Evolutionary conservation across 1,140 invertebrate species (phyloP), one percentile per base, ranked within the genome.

Genomic region (Drosophila ohnishii): DNA sequence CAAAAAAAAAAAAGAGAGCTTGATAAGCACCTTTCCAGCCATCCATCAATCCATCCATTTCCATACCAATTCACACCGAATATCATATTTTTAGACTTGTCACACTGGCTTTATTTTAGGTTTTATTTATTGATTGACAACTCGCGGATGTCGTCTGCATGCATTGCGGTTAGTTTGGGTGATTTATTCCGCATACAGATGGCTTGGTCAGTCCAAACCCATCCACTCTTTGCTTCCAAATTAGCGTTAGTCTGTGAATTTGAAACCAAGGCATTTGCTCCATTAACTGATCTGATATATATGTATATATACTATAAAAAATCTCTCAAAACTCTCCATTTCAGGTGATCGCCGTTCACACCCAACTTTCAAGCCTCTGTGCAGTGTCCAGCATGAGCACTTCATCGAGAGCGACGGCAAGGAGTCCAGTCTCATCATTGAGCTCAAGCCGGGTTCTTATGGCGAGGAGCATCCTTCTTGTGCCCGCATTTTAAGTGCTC

Each of bases 341-440:
- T 58, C 72, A 91, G 90, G 90, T 56, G 89, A 86, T 59, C 65
- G 78, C 47, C 72, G 78, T 44, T 75, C 90, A 32, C 81, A 85
- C 63, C 88, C 86, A 1, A 79, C 78, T 30, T 90, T 91, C 45
- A 91, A 91, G 58, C 90, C 87, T 11, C 69, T 91, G 40, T 91
- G 90, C 75, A 90, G 74, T 28, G 67, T 60, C 6, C 90, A 91
- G 76, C 82, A 90, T 7, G 90, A 91, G 63, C 90, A 89, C 42
- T 91, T 91, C 72, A 88, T 92, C 47, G 84, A 90, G 47, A 91
- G 90, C 60, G 90, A 91, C 14, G 91, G 90, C 56, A 87, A 83
- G 48, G 88, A 92, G 62, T 92, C 91, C 70, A 91, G 91, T 73
- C 79, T 92, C 22, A 88, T 91, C 63, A 82, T 91, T 14, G 90